phyloP scores from a whole-genome alignment of 2,888 invertebrate species.

The Drosophila acutilabella region DNA sequence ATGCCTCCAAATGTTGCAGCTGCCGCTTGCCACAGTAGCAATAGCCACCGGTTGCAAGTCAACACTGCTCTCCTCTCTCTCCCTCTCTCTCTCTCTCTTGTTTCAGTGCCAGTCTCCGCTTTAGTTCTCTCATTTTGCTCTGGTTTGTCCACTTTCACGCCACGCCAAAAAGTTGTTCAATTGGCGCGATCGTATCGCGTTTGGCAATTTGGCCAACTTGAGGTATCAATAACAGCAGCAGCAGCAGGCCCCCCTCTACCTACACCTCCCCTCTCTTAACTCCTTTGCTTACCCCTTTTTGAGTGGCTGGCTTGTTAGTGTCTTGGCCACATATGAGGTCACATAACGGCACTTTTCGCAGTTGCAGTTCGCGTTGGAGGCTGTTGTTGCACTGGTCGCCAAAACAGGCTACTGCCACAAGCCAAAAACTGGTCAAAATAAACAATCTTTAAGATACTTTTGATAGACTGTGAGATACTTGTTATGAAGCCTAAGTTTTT shows the following conservation, averaged over 20 bases:
- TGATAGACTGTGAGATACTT: not conserved
- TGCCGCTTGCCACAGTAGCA: slow-evolving; percentile 36
- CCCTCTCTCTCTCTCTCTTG: not conserved
- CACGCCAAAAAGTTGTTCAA: slow-evolving; percentile 49
- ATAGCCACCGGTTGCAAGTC: slow-evolving; percentile 34
- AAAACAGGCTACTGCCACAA: slow-evolving; percentile 55
- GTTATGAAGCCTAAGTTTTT: not conserved
- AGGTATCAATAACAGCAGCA: slow-evolving; percentile 52
- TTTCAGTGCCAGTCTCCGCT: not conserved
- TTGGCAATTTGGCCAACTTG: slow-evolving; percentile 60
- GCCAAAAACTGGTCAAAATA: slow-evolving; percentile 54
- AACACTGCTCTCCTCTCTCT: not conserved
- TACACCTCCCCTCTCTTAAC: not conserved
- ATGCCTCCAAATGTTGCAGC: slow-evolving; percentile 30
- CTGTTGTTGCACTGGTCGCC: slow-evolving; percentile 41
- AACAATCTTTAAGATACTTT: not conserved
- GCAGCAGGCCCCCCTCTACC: too few species aligned
- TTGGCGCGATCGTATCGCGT: slow-evolving; percentile 50
- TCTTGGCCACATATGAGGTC: slow-evolving; percentile 70
- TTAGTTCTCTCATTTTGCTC: slow-evolving; percentile 11
- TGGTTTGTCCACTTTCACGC: slow-evolving; percentile 67
- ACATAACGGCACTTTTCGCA: slow-evolving; percentile 62
- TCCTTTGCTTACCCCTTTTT: not conserved
- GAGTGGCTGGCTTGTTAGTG: slow-evolving; percentile 19
- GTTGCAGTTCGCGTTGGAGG: slow-evolving; percentile 11